Evolutionary conservation across 2,888 invertebrate species (phyloP), one percentile per base, ranked within the genome.

Genomic region (Mesopsocus fuscifrons): DNA sequence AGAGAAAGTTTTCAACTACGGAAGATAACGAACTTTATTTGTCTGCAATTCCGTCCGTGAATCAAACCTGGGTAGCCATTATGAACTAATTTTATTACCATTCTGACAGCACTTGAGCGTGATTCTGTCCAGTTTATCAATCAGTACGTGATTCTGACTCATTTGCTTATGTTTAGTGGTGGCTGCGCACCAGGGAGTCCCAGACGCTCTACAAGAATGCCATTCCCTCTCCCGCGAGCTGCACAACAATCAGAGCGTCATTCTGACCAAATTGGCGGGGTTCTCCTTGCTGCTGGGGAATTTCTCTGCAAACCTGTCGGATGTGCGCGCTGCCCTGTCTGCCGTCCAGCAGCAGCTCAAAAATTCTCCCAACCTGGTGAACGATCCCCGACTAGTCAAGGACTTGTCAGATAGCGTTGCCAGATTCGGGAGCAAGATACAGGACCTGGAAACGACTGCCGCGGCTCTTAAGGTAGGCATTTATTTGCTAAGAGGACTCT

Each of bases 191-290:
- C 71, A 72, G 57, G 70, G 71, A 46, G 71, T 78, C 50, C 75
- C 74, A 41, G 77, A 77, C 55, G 73, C 72, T 2, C 57, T 80
- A 41, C 79, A 80, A 59, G 66, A 72, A 54, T 79, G 76, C 58
- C 78, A 80, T 56, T 72, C 77, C 9, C 66, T 74, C 5, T 72
- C 77, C 8, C 72, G 71, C 54, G 72, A 71, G 51, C 61, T 80
- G 34, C 67, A 72, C 47, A 71, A 71, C 48, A 80, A 79, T 58
- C 75, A 77, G 50, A 75, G 70, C 21, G 63, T 64, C 42, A 64
- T 79, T 42, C 69, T 66, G 50, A 58, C 57, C 41, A 68, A 72
- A 51, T 59, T 80, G 16, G 63, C 63, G 2, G 67, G 67, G 47
- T 58, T 79, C 26, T 71, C 72, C 47, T 55, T 62, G 41, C 67